phyloP scores from a whole-genome alignment of 2,888 invertebrate species.

The Villa cingulata region DNA sequence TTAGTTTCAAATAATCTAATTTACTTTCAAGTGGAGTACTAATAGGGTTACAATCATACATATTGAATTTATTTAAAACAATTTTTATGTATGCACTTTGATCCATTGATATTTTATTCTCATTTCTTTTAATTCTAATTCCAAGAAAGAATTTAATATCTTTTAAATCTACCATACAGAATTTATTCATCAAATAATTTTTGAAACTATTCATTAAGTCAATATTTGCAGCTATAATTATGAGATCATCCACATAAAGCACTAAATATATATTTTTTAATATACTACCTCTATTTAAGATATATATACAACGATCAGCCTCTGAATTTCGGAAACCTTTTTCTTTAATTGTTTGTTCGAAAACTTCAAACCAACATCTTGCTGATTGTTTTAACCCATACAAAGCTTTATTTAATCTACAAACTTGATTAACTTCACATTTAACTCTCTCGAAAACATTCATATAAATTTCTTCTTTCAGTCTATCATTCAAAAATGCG shows the following conservation, averaged over 20 bases:
- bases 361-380: constrained; percentile 11
- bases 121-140: constrained; percentile 12
- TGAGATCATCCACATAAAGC: constrained; percentile 6
- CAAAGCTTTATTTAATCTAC: constrained; percentile 12
- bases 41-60: constrained; percentile 17
- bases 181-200: constrained; percentile 15
- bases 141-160: constrained; percentile 15
- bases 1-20: constrained; percentile 17
- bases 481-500: constrained; percentile 13
- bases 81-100: constrained; percentile 7
- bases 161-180: constrained; percentile 14
- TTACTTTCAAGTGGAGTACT: constrained; percentile 17
- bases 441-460: constrained; percentile 8
- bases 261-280: constrained; percentile 11
- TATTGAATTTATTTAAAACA: constrained; percentile 19
- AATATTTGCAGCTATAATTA: constrained; percentile 11
- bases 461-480: constrained; percentile 16
- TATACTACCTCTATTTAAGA: constrained; percentile 6
- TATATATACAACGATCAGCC: constrained; percentile 15
- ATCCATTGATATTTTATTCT: constrained; percentile 9
- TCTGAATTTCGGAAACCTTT: constrained; percentile 12
- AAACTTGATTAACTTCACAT: constrained; percentile 7
- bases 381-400: constrained; percentile 14
- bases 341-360: constrained; percentile 12
- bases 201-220: constrained; percentile 13